Conservation (phyloP, 2,797 vertebrate genomes). For the Mallotus villosus region DNA sequence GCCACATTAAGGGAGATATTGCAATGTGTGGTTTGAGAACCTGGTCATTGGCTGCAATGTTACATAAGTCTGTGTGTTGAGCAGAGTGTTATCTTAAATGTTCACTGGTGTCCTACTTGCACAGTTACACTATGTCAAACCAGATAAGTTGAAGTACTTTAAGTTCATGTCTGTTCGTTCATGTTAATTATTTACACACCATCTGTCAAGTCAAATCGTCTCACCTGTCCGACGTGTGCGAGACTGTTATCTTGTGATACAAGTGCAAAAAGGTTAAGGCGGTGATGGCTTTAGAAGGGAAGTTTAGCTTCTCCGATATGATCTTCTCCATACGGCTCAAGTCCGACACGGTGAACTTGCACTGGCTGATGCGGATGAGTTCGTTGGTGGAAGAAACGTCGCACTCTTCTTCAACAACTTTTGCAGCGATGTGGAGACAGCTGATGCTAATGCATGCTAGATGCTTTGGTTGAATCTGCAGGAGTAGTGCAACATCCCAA, state of each 20-base stretch:
- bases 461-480: constrained; percentile 92
- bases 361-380: constrained; percentile 95
- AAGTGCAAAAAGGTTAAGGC: constrained; percentile 98
- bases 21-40: neutral
- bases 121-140: constrained; percentile 9
- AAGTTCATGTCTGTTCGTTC: neutral
- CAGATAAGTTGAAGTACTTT: neutral
- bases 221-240: constrained; percentile 88
- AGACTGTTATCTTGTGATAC: constrained; percentile 85
- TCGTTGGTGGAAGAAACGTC: constrained; percentile 84
- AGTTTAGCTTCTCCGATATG: constrained; percentile 90
- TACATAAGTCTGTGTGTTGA: constrained; percentile 11
- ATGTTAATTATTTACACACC: neutral
- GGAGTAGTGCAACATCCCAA: neutral
- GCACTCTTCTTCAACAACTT: constrained; percentile 87
- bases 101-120: constrained; percentile 10
- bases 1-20: neutral
- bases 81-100: constrained; percentile 3
- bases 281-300: constrained; percentile 93
- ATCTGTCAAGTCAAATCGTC: constrained; percentile 33
- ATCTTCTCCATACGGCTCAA: constrained; percentile 96
- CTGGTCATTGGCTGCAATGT: neutral
- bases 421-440: constrained; percentile 91
- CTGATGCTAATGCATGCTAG: constrained; percentile 94
- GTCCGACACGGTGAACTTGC: constrained; percentile 93